These are phyloP conservation scores for Lamellibrachia luymesi DNA, from an alignment of 1,140 invertebrate species.

Conservation along the genomic window DNA sequence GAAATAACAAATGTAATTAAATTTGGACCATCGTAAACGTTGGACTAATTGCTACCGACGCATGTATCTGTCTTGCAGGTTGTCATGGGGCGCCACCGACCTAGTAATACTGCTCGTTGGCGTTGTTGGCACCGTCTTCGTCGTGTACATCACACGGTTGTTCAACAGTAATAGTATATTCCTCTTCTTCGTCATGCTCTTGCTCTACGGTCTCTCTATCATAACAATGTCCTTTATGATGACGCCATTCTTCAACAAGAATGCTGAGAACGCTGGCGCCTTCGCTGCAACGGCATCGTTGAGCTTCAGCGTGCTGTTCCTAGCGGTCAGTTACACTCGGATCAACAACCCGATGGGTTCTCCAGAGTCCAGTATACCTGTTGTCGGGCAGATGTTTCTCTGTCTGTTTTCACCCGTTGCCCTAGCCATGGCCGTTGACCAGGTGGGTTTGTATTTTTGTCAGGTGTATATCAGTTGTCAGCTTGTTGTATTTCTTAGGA, in stretches of 20 bases:
- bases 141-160: constrained; percentile 72
- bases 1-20: too few relatives aligned
- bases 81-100: constrained; percentile 83
- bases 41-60: too few relatives aligned
- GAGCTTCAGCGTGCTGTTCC: constrained; percentile 74
- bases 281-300: constrained; percentile 75
- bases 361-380: constrained; percentile 31
- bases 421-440: constrained; percentile 79
- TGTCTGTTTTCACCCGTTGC: constrained; percentile 79
- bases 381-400: constrained; percentile 70
- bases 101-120: constrained; percentile 61
- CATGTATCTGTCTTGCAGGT: constrained; percentile 57
- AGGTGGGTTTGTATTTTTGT: constrained; percentile 60
- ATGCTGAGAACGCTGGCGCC: constrained; percentile 74
- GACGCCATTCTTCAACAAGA: constrained; percentile 80
- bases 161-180: constrained; percentile 77
- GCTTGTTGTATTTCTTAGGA: too few relatives aligned
- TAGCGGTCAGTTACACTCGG: constrained; percentile 44
- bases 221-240: constrained; percentile 82
- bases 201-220: constrained; percentile 77
- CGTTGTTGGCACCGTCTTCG: constrained; percentile 64
- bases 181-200: constrained; percentile 74
- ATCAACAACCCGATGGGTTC: constrained; percentile 19
- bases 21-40: too few relatives aligned
- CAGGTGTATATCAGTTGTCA: too few relatives aligned